Conservation (phyloP, 2,797 vertebrate genomes). For the Fringilla coelebs region DNA sequence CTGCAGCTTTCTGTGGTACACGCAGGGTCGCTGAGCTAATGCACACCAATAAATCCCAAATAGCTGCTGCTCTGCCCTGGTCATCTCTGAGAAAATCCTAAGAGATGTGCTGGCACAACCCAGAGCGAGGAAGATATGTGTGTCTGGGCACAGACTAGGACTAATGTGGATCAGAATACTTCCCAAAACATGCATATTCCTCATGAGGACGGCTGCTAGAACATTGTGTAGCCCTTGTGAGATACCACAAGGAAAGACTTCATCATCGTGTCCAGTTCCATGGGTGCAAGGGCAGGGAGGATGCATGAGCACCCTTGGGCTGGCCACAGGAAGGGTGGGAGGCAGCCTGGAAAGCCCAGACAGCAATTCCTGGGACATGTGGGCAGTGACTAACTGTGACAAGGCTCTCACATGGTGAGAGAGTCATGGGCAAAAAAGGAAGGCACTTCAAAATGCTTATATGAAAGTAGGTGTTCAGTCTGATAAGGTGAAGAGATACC, state of each 20-base stretch:
- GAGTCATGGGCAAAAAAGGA: background rate
- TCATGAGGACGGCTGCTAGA: background rate
- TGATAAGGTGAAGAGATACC: background rate
- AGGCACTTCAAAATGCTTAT: background rate
- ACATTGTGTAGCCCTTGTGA: background rate
- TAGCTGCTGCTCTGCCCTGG: background rate
- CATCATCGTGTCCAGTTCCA: background rate
- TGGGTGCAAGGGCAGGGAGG: background rate
- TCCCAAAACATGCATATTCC: background rate
- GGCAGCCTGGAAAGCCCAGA: background rate
- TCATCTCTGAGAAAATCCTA: background rate
- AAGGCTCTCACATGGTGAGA: background rate
- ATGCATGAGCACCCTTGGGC: background rate
- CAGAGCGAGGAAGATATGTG: background rate
- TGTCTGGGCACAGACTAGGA: background rate
- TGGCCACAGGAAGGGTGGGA: background rate
- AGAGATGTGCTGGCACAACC: background rate
- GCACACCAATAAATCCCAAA: background rate
- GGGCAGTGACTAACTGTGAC: background rate
- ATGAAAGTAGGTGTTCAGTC: background rate
- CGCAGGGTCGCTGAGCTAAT: background rate
- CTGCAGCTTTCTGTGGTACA: background rate
- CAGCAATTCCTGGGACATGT: background rate
- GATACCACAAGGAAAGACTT: background rate
- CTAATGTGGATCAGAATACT: background rate